A percentile compares a stretch with the other conserved stretches of the same genome.
Evolutionary conservation across 2,113 vertebrate species (phyloP).

Genomic region (Oryzias woworae): DNA sequence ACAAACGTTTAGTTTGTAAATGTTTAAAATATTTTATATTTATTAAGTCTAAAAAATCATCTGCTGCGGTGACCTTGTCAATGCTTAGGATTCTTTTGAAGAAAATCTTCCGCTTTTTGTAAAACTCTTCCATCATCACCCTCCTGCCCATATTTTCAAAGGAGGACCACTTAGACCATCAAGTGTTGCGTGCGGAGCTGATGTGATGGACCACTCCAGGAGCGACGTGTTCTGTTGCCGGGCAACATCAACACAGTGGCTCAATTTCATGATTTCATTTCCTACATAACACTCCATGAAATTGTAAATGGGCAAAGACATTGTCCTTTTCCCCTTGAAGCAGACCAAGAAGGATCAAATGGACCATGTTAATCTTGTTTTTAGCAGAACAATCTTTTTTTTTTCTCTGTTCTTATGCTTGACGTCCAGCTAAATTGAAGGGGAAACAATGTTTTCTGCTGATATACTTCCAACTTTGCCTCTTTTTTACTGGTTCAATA

Average conservation of each 20-base stretch:
- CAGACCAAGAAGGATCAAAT: not conserved
- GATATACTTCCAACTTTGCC: too few species aligned
- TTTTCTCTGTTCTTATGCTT: too few species aligned
- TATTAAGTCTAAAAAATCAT: too few species aligned
- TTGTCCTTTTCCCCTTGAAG: conserved; percentile 15
- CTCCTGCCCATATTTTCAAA: not conserved
- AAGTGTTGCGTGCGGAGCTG: not conserved
- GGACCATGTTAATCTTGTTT: conserved; percentile 8
- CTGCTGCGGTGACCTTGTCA: not conserved
- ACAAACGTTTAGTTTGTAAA: too few species aligned
- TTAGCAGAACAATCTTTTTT: not conserved
- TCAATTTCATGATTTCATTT: conserved; percentile 18
- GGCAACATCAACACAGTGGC: not conserved
- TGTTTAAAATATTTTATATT: too few species aligned
- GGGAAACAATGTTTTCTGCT: too few species aligned
- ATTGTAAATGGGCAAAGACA: conserved; percentile 17
- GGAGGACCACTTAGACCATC: not conserved
- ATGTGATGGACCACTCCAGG: not conserved
- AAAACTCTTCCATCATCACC: not conserved
- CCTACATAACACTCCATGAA: conserved; percentile 9
- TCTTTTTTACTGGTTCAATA: not conserved
- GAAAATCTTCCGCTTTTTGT: not conserved
- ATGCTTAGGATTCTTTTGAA: not conserved
- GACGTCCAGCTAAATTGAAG: too few species aligned
- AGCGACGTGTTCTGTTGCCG: conserved; percentile 1